Evolutionary conservation across 1,140 invertebrate genomes (phyloP), one percentile per base, ranked within the genome.

Genomic region (Halotydeus destructor): DNA sequence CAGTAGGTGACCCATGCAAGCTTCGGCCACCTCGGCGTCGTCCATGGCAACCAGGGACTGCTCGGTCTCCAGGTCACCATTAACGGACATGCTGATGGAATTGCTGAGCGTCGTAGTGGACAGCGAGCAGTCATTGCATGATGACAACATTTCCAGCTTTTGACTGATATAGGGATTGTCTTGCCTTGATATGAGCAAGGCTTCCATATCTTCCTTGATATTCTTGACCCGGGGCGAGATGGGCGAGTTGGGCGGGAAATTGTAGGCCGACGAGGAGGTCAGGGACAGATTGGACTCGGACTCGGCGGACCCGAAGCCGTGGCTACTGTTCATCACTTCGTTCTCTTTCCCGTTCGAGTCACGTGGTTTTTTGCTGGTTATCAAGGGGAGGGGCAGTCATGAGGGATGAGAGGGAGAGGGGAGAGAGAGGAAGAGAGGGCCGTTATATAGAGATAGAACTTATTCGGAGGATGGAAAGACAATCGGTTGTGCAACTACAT

Each of bases 121-220:
- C 5, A 31, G 32, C 19, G 19, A 6, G 21, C 31, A 27, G 22
- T 39, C 35, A 21, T 37, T 28, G 22, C 27, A 24, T 16, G 24
- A 14, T 11, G 46, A 45, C 18, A 50, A 48, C 19, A 44, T 47
- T 22, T 54, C 46, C 16, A 54, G 31, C 38, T 54, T 27, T 24
- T 50, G 43, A 66, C 76, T 72, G 45, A 82, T 60, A 58, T 76
- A 80, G 19, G 78, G 78, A 64, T 81, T 80, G 55, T 81, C 78
- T 60, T 79, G 75, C 45, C 77, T 61, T 23, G 76, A 79, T 18
- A 78, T 63, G 46, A 75, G 65, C 21, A 81, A 60, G 16, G 75
- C 73, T 59, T 78, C 74, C 75, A 81, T 79, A 54, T 80, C 78
- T 58, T 76, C 72, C 56, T 78, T 74, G 51, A 80, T 75, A 59